Evolutionary conservation across 2,888 invertebrate species (phyloP).

Genomic region (Drosophila lacicola): DNA sequence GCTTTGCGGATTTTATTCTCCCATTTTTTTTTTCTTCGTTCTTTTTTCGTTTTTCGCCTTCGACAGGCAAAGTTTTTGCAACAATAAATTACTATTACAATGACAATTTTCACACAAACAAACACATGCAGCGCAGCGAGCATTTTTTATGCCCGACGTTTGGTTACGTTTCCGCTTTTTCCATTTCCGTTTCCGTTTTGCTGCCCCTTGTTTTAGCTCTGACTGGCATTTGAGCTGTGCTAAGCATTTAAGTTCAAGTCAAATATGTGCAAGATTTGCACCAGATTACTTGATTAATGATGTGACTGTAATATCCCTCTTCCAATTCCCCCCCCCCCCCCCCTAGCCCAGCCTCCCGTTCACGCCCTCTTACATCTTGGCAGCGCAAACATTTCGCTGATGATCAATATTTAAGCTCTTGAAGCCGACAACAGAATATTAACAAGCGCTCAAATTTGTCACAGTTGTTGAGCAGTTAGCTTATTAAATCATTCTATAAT

Average conservation of each 20-base stretch:
- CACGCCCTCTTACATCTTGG: neutral
- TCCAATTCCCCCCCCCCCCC: too few species aligned
- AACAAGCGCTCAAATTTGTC: neutral
- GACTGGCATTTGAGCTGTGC: conserved; percentile 46
- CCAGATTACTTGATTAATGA: conserved; percentile 63
- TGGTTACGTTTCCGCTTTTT: conserved; percentile 58
- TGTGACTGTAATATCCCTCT: conserved; percentile 7
- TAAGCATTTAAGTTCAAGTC: conserved; percentile 61
- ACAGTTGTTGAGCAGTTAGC: conserved; percentile 2
- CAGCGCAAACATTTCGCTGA: neutral
- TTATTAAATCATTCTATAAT: neutral
- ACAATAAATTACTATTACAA: conserved; percentile 79
- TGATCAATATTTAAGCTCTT: neutral
- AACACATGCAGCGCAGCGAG: conserved; percentile 8
- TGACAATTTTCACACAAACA: conserved; percentile 52
- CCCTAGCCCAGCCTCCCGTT: neutral
- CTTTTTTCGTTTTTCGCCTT: conserved; percentile 13
- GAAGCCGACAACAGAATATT: neutral
- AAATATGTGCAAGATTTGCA: conserved; percentile 62
- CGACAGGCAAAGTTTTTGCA: conserved; percentile 57
- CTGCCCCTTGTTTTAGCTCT: conserved; percentile 27
- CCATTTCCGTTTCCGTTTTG: conserved; percentile 24
- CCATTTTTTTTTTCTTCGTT: conserved; percentile 26
- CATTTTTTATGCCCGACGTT: conserved; percentile 62
- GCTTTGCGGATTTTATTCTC: conserved; percentile 45